Percentiles rank a stretch among this genome's conserved stretches.
phyloP scores from a whole-genome alignment of 1,140 invertebrate genomes.

The Sycophila sp. region DNA sequence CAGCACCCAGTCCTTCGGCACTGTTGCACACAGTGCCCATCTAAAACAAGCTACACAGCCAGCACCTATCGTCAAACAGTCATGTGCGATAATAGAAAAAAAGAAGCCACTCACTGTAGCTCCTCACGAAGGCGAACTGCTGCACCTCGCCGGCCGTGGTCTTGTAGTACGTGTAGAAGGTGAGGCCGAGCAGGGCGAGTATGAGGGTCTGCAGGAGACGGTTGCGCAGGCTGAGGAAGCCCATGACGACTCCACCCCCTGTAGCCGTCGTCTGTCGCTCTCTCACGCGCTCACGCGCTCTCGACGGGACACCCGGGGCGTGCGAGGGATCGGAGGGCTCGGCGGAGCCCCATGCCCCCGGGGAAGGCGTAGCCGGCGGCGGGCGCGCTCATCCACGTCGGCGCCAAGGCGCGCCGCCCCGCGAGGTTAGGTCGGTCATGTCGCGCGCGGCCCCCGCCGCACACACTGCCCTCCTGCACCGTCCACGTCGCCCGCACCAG shows the following conservation, averaged over 20 bases:
- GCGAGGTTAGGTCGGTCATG: constrained; percentile 32
- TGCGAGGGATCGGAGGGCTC: neutral
- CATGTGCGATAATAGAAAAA: neutral
- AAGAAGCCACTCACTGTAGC: constrained; percentile 51
- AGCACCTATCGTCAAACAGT: too few species aligned
- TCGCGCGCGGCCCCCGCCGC: neutral
- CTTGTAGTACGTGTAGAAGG: constrained; percentile 61
- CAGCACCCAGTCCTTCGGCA: too few species aligned
- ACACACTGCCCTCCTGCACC: neutral
- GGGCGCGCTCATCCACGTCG: neutral
- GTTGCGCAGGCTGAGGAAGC: constrained; percentile 58
- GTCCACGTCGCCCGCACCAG: too few species aligned
- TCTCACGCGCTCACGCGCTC: neutral
- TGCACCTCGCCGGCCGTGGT: constrained; percentile 54
- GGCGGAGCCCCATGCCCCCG: neutral
- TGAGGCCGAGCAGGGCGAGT: constrained; percentile 55
- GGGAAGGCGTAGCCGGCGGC: neutral
- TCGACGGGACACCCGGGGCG: neutral
- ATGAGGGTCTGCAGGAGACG: constrained; percentile 56
- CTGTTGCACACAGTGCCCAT: too few species aligned
- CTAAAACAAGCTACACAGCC: too few species aligned
- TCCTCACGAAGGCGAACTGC: constrained; percentile 44
- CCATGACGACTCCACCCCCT: constrained; percentile 47
- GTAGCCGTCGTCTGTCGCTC: neutral
- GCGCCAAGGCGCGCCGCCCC: neutral